Evolutionary conservation across 2,888 invertebrate genomes (phyloP).

Genomic region (Ennomos erosarius): DNA sequence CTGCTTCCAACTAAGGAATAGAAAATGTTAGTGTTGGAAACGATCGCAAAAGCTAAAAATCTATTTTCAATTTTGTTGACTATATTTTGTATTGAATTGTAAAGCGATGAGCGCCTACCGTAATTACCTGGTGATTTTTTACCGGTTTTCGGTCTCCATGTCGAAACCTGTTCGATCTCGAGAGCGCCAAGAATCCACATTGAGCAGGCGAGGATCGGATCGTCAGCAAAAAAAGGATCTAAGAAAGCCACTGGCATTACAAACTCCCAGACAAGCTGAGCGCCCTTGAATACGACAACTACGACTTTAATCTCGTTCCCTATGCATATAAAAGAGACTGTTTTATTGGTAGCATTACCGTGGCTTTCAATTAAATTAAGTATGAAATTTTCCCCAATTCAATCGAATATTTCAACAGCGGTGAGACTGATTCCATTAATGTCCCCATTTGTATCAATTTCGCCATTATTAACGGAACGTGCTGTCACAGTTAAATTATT

Average conservation of each 20-base stretch:
- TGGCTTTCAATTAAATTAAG: conserved; percentile 36
- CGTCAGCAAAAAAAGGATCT: conserved; percentile 67
- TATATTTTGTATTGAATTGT: conserved; percentile 61
- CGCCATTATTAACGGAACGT: conserved; percentile 60
- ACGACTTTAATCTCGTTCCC: conserved; percentile 50
- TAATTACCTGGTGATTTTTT: conserved; percentile 82
- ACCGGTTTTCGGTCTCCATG: conserved; percentile 75
- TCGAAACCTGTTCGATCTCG: conserved; percentile 77
- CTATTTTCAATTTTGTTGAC: conserved; percentile 52
- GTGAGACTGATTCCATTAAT: conserved; percentile 57
- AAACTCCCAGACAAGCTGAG: conserved; percentile 53
- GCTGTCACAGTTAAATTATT: conserved; percentile 65
- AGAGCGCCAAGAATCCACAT: conserved; percentile 74
- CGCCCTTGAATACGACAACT: conserved; percentile 51
- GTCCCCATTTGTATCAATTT: conserved; percentile 61
- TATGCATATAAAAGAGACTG: conserved; percentile 13
- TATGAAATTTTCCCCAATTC: conserved; percentile 38
- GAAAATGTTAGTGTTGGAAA: not conserved
- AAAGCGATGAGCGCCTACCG: conserved; percentile 67
- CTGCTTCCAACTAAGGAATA: conserved; percentile 23
- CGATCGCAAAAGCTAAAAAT: not conserved
- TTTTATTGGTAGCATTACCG: conserved; percentile 29
- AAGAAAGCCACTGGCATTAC: conserved; percentile 66
- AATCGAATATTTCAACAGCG: conserved; percentile 47
- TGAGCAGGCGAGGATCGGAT: conserved; percentile 65